phyloP scores from a whole-genome alignment of 2,888 invertebrate genomes.

The Piscicola geometra region DNA sequence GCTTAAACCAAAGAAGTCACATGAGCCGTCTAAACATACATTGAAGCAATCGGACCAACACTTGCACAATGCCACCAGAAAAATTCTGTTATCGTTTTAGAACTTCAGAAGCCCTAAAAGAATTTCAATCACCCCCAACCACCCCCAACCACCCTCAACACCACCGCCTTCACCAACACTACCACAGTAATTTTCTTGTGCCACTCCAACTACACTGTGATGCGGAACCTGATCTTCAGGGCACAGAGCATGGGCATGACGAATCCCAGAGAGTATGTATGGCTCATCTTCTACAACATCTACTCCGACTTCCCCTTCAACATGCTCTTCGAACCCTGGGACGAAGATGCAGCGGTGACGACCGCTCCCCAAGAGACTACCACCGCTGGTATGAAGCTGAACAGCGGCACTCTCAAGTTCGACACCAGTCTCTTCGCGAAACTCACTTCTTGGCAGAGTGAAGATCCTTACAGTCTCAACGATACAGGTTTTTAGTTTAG shows the following conservation, averaged over 20 bases:
- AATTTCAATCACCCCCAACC: too few relatives aligned
- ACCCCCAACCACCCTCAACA: too few relatives aligned
- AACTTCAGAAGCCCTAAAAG: too few relatives aligned
- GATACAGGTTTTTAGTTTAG: too few relatives aligned
- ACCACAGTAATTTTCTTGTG: conserved; percentile 31
- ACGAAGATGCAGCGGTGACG: neutral
- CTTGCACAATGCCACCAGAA: too few relatives aligned
- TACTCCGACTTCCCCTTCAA: conserved; percentile 26
- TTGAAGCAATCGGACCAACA: too few relatives aligned
- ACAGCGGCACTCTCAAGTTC: neutral
- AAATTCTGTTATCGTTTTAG: too few relatives aligned
- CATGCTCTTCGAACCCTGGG: conserved; percentile 30
- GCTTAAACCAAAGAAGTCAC: too few relatives aligned
- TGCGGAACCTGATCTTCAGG: neutral
- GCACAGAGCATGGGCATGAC: conserved; percentile 25
- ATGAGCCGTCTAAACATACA: too few relatives aligned
- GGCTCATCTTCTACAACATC: conserved; percentile 27
- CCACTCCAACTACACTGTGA: conserved; percentile 16
- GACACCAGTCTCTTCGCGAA: neutral
- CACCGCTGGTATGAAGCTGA: neutral
- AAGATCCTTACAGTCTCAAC: neutral
- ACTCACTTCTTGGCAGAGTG: neutral
- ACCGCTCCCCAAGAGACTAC: neutral
- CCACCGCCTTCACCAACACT: too few relatives aligned
- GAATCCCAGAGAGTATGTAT: conserved; percentile 14